phyloP scores from a whole-genome alignment of 1,140 invertebrate species.

The silkworm (Bombyx mori) region ASM3026992v2 NC_085121.1:6354501-6355000 shows the following conservation, averaged over 20 bases:
- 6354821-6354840: constrained; percentile 49
- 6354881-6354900: constrained; percentile 40
- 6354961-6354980: constrained; percentile 51
- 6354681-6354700: constrained; percentile 60
- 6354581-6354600: constrained; percentile 46
- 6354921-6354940: constrained; percentile 37
- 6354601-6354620: constrained; percentile 54
- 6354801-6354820: constrained; percentile 75
- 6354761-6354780: constrained; percentile 80
- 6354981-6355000: constrained; percentile 45
- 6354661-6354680: constrained; percentile 67
- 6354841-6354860: constrained; percentile 43
- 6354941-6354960: constrained; percentile 27
- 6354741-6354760: constrained; percentile 69
- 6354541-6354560: constrained; percentile 26
- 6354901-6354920: constrained; percentile 42
- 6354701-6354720: constrained; percentile 37
- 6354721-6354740: constrained; percentile 56
- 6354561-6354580: constrained; percentile 33
- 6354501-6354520: no score
- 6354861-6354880: constrained; percentile 42
- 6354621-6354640: constrained; percentile 68
- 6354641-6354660: constrained; percentile 54
- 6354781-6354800: constrained; percentile 81
- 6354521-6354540: constrained; percentile 1